Conservation (phyloP, 2,113 vertebrate species). For the Lophura nycthemera region DNA sequence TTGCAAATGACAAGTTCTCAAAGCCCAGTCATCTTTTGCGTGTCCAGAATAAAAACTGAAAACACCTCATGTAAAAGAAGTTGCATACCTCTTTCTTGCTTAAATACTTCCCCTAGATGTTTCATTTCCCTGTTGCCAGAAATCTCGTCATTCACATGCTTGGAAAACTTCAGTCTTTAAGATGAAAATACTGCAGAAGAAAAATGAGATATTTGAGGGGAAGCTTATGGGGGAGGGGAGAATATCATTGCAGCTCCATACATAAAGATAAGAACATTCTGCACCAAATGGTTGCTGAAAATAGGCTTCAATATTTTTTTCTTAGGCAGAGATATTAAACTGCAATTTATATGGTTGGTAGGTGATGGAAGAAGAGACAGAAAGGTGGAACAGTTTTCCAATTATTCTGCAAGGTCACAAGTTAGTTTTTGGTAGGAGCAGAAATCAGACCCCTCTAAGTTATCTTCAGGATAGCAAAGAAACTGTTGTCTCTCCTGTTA, state of each 20-base stretch:
- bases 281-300: background rate
- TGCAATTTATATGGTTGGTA: background rate
- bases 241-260: background rate
- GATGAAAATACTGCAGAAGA: background rate
- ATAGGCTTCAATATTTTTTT: background rate
- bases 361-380: background rate
- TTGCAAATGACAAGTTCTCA: background rate
- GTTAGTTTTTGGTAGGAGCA: background rate
- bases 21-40: background rate
- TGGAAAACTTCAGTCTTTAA: background rate
- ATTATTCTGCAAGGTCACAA: background rate
- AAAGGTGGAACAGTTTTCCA: conserved; percentile 1
- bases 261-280: background rate
- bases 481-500: background rate
- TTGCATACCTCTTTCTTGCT: background rate
- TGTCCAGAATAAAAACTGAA: background rate
- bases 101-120: background rate
- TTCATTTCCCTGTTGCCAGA: background rate
- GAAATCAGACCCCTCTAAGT: background rate
- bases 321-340: background rate
- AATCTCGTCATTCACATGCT: background rate
- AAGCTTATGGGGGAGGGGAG: background rate
- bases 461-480: background rate
- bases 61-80: background rate
- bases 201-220: background rate